Percentiles rank a stretch among this genome's conserved stretches.
Evolutionary conservation across 2,888 invertebrate genomes (phyloP).

Genomic region (Acanthoscelides obtectus): DNA sequence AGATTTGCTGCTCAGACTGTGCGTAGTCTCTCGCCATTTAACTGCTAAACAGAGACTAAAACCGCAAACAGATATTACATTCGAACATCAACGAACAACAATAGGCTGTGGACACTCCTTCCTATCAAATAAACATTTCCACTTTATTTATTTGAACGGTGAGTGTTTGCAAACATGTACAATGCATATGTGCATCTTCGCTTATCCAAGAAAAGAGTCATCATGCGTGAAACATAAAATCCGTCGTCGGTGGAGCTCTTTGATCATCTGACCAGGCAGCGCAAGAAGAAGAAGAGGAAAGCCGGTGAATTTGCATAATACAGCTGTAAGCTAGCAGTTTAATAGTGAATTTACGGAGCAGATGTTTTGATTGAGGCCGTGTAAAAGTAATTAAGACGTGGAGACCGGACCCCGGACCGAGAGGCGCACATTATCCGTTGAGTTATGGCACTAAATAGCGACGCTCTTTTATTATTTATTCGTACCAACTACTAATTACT

Average conservation of each 20-base stretch:
- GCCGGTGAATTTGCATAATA: constrained; percentile 19
- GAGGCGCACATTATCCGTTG: constrained; percentile 32
- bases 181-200: not conserved
- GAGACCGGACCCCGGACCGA: constrained; percentile 28
- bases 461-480: constrained; percentile 30
- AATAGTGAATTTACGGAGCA: constrained; percentile 34
- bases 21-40: too few relatives aligned
- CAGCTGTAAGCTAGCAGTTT: constrained; percentile 30
- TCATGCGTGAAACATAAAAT: not conserved
- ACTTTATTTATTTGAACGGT: not conserved
- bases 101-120: too few relatives aligned
- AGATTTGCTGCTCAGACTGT: too few relatives aligned
- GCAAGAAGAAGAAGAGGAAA: not conserved
- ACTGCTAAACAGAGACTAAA: too few relatives aligned
- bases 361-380: constrained; percentile 41
- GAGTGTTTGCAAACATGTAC: not conserved
- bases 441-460: constrained; percentile 34
- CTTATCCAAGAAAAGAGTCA: not conserved
- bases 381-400: constrained; percentile 39
- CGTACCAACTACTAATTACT: constrained; percentile 37
- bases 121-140: too few relatives aligned
- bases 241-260: not conserved
- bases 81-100: too few relatives aligned
- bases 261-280: not conserved
- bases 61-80: too few relatives aligned